phyloP scores from a whole-genome alignment of 2,797 vertebrate species.

The Phrynocephalus guinanensis region DNA sequence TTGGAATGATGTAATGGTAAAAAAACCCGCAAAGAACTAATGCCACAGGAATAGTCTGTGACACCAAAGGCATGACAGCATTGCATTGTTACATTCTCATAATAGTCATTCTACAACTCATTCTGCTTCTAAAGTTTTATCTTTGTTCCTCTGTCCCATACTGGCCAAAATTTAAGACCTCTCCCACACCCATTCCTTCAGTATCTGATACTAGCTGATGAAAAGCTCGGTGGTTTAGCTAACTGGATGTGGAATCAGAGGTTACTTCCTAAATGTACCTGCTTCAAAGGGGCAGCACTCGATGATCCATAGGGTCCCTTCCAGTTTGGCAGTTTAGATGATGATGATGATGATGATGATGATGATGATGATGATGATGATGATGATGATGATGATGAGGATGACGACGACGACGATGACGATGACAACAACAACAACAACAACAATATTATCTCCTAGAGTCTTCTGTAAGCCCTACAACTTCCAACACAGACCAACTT shows the following conservation, averaged over 20 bases:
- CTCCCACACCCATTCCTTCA: neutral
- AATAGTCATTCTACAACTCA: neutral
- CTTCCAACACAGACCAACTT: neutral
- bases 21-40: neutral
- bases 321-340: no score
- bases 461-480: neutral
- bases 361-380: no score
- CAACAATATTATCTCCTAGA: neutral
- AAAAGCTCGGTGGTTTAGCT: no score
- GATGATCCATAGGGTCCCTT: no score
- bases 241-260: no score
- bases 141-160: neutral
- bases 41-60: neutral
- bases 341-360: no score
- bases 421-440: no score
- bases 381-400: no score
- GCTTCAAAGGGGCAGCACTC: no score
- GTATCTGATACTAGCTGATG: no score
- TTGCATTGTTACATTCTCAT: neutral
- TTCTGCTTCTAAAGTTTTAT: neutral
- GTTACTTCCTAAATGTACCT: no score
- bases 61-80: neutral
- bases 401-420: no score
- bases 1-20: conserved; percentile 42
- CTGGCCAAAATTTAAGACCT: neutral